Evolutionary conservation across 2,113 vertebrate genomes (phyloP).

Genomic region (Chascanopsetta lugubris): DNA sequence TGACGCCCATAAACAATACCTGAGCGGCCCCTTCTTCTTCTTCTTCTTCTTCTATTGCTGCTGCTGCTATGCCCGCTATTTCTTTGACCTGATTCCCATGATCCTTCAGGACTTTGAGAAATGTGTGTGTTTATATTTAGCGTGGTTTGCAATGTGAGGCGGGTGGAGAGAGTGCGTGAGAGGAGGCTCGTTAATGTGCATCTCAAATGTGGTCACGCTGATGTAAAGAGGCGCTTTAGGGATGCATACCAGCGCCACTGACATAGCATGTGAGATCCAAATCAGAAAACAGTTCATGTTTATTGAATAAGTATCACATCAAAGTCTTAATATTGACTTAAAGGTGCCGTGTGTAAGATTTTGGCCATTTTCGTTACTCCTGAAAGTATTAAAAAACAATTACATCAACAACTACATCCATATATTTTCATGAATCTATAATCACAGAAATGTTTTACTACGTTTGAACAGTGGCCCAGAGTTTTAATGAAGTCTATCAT

Average conservation of each 20-base stretch:
- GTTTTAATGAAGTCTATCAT: too few species aligned
- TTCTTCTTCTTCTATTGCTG: too few species aligned
- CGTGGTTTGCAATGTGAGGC: conserved; percentile 52
- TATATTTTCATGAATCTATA: too few species aligned
- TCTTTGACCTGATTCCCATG: conserved; percentile 30
- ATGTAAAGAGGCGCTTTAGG: conserved; percentile 23
- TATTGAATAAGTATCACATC: too few species aligned
- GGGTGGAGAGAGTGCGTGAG: conserved; percentile 24
- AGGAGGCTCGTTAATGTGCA: conserved; percentile 36
- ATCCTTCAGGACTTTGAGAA: conserved; percentile 44
- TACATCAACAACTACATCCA: too few species aligned
- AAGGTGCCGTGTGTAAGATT: too few species aligned
- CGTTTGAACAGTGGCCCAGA: too few species aligned
- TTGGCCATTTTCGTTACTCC: too few species aligned
- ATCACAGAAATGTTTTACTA: too few species aligned
- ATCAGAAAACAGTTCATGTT: background rate
- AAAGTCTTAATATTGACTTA: too few species aligned
- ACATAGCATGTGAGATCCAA: conserved; percentile 1
- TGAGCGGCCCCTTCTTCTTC: background rate
- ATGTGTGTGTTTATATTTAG: conserved; percentile 61
- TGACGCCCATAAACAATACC: background rate
- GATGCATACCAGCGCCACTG: background rate
- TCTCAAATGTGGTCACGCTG: conserved; percentile 24
- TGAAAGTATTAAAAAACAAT: too few species aligned
- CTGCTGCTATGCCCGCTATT: conserved; percentile 19